Evolutionary conservation across 2,888 invertebrate genomes (phyloP), one percentile per base, ranked within the genome.

Genomic region (Isotomurus palustris): DNA sequence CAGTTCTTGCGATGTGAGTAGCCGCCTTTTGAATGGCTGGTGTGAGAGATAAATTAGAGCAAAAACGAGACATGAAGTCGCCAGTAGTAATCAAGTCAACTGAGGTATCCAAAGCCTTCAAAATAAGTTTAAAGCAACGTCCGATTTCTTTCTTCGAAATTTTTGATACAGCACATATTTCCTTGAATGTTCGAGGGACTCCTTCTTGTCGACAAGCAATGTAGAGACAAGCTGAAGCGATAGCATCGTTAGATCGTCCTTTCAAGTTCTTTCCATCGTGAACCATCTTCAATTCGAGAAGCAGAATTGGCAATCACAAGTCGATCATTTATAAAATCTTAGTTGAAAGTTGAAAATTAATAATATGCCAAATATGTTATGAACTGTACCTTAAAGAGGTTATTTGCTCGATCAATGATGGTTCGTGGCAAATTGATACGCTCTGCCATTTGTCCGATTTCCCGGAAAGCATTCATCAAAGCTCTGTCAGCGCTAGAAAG

Each of bases 111-210:
- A 99, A 78, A 0, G 92, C 94, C 75, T 95, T 95, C 36, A 97
- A 79, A 60, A 99, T 99, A 40, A 97, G 77, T 74, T 97, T 97
- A 77, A 99, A 99, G 75, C 97, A 97, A 67, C 96, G 80, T 0
- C 99, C 99, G 59, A 99, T 99, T 79, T 99, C 99, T 73, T 97
- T 95, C 78, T 99, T 99, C 73, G 96, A 95, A 57, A 99, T 93
- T 80, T 93, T 94, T 74, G 96, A 96, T 50, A 97, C 94, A 0
- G 97, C 97, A 76, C 97, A 99, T 61, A 99, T 97, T 82, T 99
- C 99, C 76, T 94, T 99, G 76, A 99, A 99, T 12, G 99, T 97
- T 68, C 99, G 84, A 0, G 99, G 97, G 0, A 99, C 99, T 4
- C 95, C 94, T 76, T 99, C 99, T 73, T 99, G 96, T 2, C 99